Evolutionary conservation across 2,113 vertebrate species (phyloP).

Genomic region (Egretta garzetta): DNA sequence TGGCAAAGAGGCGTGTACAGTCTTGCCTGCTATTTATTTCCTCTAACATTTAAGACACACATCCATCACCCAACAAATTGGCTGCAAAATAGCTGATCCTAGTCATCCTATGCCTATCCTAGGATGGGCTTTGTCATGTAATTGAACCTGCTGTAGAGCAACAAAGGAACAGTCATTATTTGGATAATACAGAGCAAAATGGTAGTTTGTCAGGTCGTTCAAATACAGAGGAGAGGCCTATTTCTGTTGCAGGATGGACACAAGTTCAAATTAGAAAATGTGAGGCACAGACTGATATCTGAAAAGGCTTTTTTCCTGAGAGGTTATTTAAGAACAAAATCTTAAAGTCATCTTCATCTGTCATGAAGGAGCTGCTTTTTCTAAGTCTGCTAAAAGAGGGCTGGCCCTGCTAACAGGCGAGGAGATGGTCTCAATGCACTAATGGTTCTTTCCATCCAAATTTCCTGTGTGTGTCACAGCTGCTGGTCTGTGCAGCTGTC

Average conservation of each 20-base stretch:
- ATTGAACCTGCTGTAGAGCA: not conserved
- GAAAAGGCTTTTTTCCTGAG: not conserved
- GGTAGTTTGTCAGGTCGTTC: not conserved
- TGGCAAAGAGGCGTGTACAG: not conserved
- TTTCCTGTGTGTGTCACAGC: constrained; percentile 72
- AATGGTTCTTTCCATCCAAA: constrained; percentile 71
- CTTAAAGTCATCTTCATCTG: not conserved
- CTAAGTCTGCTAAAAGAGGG: constrained; percentile 26
- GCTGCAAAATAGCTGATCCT: not conserved
- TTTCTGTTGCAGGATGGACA: not conserved
- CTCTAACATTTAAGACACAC: not conserved
- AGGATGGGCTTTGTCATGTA: not conserved
- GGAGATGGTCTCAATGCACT: constrained; percentile 67
- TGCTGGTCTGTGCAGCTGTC: constrained; percentile 65
- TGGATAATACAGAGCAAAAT: not conserved
- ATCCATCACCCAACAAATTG: not conserved
- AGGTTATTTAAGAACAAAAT: not conserved
- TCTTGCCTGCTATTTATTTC: not conserved
- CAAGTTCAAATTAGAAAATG: not conserved
- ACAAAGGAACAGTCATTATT: not conserved
- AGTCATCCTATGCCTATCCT: not conserved
- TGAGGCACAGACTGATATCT: not conserved
- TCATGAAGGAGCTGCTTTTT: not conserved
- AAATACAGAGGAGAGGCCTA: not conserved
- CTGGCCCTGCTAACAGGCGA: constrained; percentile 10